Evolutionary conservation across 2,888 invertebrate genomes (phyloP), one percentile per base, ranked within the genome.

Genomic region (Clivina fossor): DNA sequence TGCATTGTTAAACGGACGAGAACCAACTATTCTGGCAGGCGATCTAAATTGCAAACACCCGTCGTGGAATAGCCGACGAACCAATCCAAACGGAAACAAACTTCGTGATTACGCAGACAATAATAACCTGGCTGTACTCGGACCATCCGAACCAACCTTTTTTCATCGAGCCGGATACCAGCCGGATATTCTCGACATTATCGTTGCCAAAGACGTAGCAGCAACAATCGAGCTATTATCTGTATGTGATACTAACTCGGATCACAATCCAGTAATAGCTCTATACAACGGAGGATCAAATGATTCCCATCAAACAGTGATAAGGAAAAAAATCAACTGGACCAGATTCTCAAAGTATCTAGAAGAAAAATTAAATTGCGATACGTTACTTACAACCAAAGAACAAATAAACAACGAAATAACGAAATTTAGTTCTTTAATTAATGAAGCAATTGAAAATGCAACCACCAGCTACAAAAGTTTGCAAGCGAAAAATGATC

Each of bases 21-120:
- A 18, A 11, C 30, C 46, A 4, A 19, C 32, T 15, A 7, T 46
- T 8, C 18, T 38, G 18, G 38, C 38, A 5, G 38, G 38, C 7
- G 38, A 38, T 5, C 20, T 38, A 9, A 38, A 38, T 2, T 38
- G 16, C 38, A 18, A 38, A 38, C 8, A 38, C 16, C 38, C 38
- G n/a, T 18, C 38, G 4, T 38, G 18, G 38, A 38, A 38, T 11
- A 38, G 38, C 16, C 19, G 38, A 2, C 2, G 2, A 20, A 18
- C 18, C 2, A 38, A 38, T 20, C 8, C 9, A 18, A 38, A 40
- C n/a, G 40, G 40, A 7, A 11, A 19, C 2, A 40, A 4, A n/a
- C 22, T 40, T 3, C 8, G 7, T 5, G 15, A 40, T 11, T 40
- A n/a, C 40, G 2, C 4, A 2, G 22, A 40, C 7, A 4, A 22